Evolutionary conservation across 2,113 vertebrate genomes (phyloP).

Genomic region (Arizona elegans): DNA sequence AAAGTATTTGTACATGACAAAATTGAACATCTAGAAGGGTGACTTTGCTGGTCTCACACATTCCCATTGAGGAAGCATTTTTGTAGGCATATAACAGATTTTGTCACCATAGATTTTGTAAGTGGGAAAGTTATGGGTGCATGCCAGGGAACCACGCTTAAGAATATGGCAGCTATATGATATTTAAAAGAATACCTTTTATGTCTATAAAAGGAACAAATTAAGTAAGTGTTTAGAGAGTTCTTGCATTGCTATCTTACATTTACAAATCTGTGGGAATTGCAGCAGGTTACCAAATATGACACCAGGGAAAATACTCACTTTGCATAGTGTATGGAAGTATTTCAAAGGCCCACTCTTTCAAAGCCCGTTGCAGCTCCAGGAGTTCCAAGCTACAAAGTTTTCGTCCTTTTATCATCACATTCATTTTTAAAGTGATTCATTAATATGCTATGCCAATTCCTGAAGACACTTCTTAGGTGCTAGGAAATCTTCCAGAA

Average conservation of each 20-base stretch:
- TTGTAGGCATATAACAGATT: background rate
- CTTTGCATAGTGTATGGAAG: background rate
- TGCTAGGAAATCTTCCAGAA: slow-evolving; percentile 31
- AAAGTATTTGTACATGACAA: background rate
- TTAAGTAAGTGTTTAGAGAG: background rate
- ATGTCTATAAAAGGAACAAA: background rate
- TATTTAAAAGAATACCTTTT: background rate
- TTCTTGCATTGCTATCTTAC: background rate
- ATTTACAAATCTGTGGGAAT: background rate
- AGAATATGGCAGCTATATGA: background rate
- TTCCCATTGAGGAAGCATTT: background rate
- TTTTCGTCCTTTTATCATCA: background rate
- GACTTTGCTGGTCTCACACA: background rate
- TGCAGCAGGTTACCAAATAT: background rate
- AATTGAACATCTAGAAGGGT: background rate
- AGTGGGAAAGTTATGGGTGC: background rate
- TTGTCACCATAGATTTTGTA: background rate
- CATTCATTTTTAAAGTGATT: slow-evolving; percentile 19
- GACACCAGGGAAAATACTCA: too few relatives aligned
- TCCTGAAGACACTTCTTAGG: slow-evolving; percentile 29
- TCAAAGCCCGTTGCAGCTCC: background rate
- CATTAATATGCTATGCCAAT: slow-evolving; percentile 35
- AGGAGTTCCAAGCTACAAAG: background rate
- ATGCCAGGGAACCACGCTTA: background rate
- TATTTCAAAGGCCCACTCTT: background rate